Conservation (phyloP, 2,797 vertebrate species). For the Pseudochirops corinnae region DNA sequence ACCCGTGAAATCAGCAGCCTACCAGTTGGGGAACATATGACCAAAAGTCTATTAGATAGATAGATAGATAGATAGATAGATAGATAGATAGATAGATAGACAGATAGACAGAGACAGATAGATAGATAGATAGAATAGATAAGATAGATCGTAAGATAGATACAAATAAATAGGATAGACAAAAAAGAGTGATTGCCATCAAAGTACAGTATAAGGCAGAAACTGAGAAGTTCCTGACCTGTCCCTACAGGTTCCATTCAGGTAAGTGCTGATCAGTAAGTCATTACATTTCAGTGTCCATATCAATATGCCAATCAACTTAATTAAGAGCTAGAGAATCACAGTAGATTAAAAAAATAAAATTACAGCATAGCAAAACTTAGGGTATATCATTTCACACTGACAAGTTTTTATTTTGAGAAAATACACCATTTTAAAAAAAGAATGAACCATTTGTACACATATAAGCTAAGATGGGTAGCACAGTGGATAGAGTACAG, state of each 20-base stretch:
- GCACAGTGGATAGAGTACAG: neutral
- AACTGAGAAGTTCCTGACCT: slow-evolving; percentile 22
- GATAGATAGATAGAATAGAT: no score
- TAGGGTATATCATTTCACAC: neutral
- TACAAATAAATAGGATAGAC: neutral
- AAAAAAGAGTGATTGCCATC: slow-evolving; percentile 16
- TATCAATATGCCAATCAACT: rapidly evolving
- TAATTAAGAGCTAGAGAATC: neutral
- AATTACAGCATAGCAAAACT: neutral
- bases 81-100: no score
- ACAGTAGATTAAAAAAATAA: neutral
- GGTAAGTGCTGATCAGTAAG: slow-evolving; percentile 29
- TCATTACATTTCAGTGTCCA: neutral
- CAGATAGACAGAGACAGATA: neutral
- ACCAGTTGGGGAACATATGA: slow-evolving; percentile 46
- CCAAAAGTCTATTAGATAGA: neutral
- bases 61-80: no score
- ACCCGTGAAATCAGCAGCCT: neutral
- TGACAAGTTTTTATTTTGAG: neutral
- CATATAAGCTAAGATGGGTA: neutral
- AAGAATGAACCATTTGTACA: neutral
- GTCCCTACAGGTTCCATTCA: neutral
- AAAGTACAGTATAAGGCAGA: neutral
- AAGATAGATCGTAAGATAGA: no score
- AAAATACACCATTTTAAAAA: neutral